These are phyloP conservation scores for Autographa pulchrina DNA, from an alignment of 2,888 invertebrate genomes.

Conservation along the genomic window DNA sequence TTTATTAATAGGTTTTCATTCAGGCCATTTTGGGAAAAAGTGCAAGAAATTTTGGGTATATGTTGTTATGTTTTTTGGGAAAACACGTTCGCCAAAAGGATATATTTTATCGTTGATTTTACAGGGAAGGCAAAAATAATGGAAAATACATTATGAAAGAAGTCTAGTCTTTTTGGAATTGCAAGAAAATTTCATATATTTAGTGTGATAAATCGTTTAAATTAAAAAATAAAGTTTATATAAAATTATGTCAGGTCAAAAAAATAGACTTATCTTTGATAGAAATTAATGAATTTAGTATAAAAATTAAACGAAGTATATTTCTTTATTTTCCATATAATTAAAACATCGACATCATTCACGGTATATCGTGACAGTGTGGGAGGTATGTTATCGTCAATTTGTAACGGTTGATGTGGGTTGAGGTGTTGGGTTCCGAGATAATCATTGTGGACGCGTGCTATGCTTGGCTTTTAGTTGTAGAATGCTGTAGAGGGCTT, in stretches of 20 bases:
- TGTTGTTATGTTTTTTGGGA: slow-evolving; percentile 19
- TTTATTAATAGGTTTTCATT: slow-evolving; percentile 7
- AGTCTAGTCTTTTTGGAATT: no score
- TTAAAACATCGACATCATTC: slow-evolving; percentile 70
- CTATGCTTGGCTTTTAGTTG: slow-evolving; percentile 54
- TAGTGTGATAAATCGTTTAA: no score
- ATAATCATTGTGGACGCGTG: slow-evolving; percentile 55
- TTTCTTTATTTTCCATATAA: slow-evolving; percentile 79
- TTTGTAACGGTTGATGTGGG: slow-evolving; percentile 59
- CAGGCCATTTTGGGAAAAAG: slow-evolving; percentile 15
- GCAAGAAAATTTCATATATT: no score
- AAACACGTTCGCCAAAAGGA: slow-evolving; percentile 17
- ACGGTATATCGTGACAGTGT: slow-evolving; percentile 72
- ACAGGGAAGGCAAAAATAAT: neutral
- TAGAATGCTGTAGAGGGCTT: slow-evolving; percentile 29
- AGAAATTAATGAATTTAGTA: neutral
- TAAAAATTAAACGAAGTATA: slow-evolving; percentile 37
- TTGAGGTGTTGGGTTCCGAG: slow-evolving; percentile 63
- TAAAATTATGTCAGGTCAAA: neutral
- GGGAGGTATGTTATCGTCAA: slow-evolving; percentile 77
- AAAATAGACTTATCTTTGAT: neutral
- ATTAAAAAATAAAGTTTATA: no score
- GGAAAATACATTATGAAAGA: no score
- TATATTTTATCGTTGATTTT: neutral
- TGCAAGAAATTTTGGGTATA: slow-evolving; percentile 8